A percentile compares a stretch with the other conserved stretches of the same genome.
phyloP scores from a whole-genome alignment of 2,113 vertebrate genomes.

The Spilogale gracilis region DNA sequence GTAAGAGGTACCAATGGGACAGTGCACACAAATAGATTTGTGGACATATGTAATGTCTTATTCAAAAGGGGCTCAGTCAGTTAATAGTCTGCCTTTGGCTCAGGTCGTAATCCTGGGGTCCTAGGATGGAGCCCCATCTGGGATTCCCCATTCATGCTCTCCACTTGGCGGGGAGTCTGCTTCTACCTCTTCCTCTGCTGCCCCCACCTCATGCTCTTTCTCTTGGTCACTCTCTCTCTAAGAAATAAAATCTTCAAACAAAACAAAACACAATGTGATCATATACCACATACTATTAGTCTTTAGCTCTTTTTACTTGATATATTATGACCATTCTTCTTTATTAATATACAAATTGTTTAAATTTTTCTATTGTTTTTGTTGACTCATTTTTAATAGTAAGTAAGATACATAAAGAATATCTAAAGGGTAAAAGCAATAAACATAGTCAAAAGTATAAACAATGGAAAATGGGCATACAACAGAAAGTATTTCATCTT shows the following conservation, averaged over 20 bases:
- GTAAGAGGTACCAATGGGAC: not conserved
- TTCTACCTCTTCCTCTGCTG: not conserved
- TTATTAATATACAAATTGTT: not conserved
- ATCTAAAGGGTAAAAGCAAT: not conserved
- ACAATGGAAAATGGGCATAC: not conserved
- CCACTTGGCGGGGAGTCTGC: not conserved
- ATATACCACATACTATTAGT: not conserved
- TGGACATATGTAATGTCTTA: not conserved
- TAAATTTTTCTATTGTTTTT: not conserved
- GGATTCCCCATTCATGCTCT: not conserved
- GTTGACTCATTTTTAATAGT: not conserved
- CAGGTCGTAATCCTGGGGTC: not conserved
- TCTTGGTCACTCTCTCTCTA: not conserved
- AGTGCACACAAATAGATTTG: not conserved
- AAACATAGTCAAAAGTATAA: not conserved
- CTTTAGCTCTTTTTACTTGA: not conserved
- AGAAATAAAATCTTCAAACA: not conserved
- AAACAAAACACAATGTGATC: not conserved
- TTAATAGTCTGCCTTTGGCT: not conserved
- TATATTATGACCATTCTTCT: not conserved
- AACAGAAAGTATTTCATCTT: not conserved
- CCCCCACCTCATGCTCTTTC: not conserved
- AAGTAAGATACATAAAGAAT: not conserved
- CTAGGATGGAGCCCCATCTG: not conserved
- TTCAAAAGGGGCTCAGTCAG: not conserved